Percentiles rank a stretch among this genome's conserved stretches.
Conservation (phyloP, 1,140 invertebrate genomes). For the Bombus pascuorum region DNA sequence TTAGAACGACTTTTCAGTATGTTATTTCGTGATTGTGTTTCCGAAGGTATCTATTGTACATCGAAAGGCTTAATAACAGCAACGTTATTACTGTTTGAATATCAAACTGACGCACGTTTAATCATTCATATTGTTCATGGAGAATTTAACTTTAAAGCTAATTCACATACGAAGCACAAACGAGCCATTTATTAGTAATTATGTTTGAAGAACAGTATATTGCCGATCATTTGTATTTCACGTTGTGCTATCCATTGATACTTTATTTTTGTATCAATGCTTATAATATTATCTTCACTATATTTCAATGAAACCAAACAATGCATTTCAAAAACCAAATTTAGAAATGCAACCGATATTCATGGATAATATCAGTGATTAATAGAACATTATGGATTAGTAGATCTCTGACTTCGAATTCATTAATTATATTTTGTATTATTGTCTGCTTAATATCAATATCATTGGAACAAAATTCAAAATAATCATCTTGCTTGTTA, state of each 20-base stretch:
- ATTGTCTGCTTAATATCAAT: not conserved
- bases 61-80: not conserved
- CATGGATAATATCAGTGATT: not conserved
- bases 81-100: not conserved
- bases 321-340: not conserved
- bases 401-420: not conserved
- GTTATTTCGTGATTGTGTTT: not conserved
- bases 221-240: not conserved
- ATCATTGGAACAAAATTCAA: not conserved
- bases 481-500: not conserved
- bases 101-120: not conserved
- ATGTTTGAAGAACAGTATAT: conserved; percentile 8
- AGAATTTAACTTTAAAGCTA: not conserved
- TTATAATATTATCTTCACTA: not conserved
- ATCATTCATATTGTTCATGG: not conserved
- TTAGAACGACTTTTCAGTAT: too few relatives aligned
- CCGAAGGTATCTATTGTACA: not conserved
- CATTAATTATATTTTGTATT: not conserved
- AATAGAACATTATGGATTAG: not conserved
- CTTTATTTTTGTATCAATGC: too few relatives aligned
- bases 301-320: not conserved
- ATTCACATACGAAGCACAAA: not conserved
- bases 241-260: not conserved
- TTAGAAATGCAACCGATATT: not conserved
- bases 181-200: conserved; percentile 1